Percentiles rank a stretch among this genome's conserved stretches.
phyloP scores from a whole-genome alignment of 1,140 invertebrate species.

The Dendroctonus valens region DNA sequence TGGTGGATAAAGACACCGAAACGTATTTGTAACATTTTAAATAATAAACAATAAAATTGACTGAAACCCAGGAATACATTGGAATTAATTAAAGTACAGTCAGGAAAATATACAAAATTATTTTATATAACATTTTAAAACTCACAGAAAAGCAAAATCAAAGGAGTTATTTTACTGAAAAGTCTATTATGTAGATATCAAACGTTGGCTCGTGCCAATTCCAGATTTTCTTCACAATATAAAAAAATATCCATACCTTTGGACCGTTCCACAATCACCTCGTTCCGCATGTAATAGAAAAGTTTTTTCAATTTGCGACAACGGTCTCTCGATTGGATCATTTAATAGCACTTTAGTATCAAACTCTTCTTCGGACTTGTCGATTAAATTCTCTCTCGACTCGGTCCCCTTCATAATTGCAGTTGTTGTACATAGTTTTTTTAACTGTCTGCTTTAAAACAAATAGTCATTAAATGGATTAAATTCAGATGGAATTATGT shows the following conservation, averaged over 20 bases:
- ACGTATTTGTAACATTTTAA: too few species aligned
- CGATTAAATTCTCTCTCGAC: slow-evolving; percentile 38
- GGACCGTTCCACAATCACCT: slow-evolving; percentile 81
- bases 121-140: too few species aligned
- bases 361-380: slow-evolving; percentile 24
- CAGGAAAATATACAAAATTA: too few species aligned
- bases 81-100: too few species aligned
- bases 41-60: too few species aligned
- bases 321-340: slow-evolving; percentile 60
- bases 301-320: slow-evolving; percentile 78
- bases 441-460: not conserved
- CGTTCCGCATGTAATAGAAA: slow-evolving; percentile 83
- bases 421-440: not conserved
- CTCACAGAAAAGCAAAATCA: too few species aligned
- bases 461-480: slow-evolving; percentile 6
- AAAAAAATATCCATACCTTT: slow-evolving; percentile 58
- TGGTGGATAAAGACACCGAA: too few species aligned
- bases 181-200: too few species aligned
- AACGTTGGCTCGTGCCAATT: too few species aligned
- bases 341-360: slow-evolving; percentile 14
- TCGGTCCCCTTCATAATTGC: slow-evolving; percentile 37
- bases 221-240: too few species aligned
- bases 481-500: not conserved
- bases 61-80: too few species aligned
- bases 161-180: too few species aligned